phyloP scores from a whole-genome alignment of 2,797 vertebrate species.

The Macropodus opercularis region DNA sequence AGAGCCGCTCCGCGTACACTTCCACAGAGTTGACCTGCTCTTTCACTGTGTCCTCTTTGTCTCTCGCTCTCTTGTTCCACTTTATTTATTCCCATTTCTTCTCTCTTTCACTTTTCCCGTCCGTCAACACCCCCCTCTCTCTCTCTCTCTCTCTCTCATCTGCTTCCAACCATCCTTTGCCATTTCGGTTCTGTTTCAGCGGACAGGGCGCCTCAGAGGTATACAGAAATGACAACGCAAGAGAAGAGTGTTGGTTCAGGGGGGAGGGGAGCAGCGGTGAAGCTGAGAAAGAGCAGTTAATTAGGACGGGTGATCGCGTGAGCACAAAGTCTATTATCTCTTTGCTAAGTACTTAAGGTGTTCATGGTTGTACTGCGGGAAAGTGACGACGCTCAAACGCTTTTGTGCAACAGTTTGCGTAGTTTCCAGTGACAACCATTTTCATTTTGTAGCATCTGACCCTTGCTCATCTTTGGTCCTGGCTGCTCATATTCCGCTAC shows the following conservation, averaged over 20 bases:
- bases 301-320: conserved; percentile 53
- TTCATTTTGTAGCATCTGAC: conserved; percentile 26
- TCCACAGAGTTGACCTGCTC: conserved; percentile 59
- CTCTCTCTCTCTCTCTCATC: conserved; percentile 40
- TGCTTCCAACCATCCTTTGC: conserved; percentile 42
- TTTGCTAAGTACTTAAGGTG: conserved; percentile 28
- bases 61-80: conserved; percentile 52
- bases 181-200: conserved; percentile 55
- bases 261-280: neutral
- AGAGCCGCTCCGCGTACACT: conserved; percentile 56
- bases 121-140: conserved; percentile 13
- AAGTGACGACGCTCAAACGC: neutral
- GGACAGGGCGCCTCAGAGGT: conserved; percentile 55
- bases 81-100: conserved; percentile 62
- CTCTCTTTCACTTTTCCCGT: conserved; percentile 38
- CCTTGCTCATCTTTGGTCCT: neutral
- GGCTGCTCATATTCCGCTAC: neutral
- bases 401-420: conserved; percentile 7
- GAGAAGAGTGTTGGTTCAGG: neutral
- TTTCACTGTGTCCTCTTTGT: conserved; percentile 25
- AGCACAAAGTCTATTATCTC: conserved; percentile 44
- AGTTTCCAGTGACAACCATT: neutral
- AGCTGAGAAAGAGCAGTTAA: conserved; percentile 34
- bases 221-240: conserved; percentile 54
- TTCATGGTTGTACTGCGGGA: conserved; percentile 10